These are phyloP conservation scores for Drosophila nasuta DNA, from an alignment of 1,140 invertebrate genomes.

Conservation along the genomic window DNA sequence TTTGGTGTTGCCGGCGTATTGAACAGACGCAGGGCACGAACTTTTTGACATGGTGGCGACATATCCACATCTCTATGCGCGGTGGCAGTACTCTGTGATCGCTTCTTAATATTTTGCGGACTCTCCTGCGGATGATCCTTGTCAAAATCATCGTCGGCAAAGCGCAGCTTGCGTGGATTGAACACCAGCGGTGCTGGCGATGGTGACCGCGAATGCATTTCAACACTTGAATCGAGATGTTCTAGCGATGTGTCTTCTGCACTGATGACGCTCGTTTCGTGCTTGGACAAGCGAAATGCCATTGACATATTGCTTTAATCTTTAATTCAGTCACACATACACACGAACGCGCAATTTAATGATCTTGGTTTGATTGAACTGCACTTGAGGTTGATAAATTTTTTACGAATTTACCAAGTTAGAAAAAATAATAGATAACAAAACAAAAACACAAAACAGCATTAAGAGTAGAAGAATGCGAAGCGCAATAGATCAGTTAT, in stretches of 20 bases:
- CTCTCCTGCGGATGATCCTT: constrained; percentile 65
- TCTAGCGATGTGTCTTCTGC: constrained; percentile 53
- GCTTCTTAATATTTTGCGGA: constrained; percentile 55
- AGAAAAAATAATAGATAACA: constrained; percentile 45
- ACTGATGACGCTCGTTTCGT: constrained; percentile 68
- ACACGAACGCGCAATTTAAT: constrained; percentile 11
- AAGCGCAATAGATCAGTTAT: constrained; percentile 42
- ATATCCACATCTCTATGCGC: constrained; percentile 45
- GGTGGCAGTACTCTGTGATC: neutral
- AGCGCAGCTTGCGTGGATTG: constrained; percentile 76
- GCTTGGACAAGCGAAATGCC: constrained; percentile 73
- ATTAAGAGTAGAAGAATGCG: constrained; percentile 59
- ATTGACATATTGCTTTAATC: constrained; percentile 47
- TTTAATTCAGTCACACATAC: neutral
- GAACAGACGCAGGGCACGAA: constrained; percentile 92
- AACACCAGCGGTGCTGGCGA: constrained; percentile 69
- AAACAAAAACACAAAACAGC: constrained; percentile 72
- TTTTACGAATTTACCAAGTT: constrained; percentile 11
- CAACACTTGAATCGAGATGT: constrained; percentile 72
- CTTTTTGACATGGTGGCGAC: constrained; percentile 92
- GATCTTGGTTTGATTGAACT: constrained; percentile 4
- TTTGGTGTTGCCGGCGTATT: constrained; percentile 94
- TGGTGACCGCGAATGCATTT: constrained; percentile 74
- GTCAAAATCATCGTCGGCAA: constrained; percentile 77
- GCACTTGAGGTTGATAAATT: constrained; percentile 10